Evolutionary conservation across 2,888 invertebrate species (phyloP), one percentile per base, ranked within the genome.

Genomic region (Tryphoninae sp.): DNA sequence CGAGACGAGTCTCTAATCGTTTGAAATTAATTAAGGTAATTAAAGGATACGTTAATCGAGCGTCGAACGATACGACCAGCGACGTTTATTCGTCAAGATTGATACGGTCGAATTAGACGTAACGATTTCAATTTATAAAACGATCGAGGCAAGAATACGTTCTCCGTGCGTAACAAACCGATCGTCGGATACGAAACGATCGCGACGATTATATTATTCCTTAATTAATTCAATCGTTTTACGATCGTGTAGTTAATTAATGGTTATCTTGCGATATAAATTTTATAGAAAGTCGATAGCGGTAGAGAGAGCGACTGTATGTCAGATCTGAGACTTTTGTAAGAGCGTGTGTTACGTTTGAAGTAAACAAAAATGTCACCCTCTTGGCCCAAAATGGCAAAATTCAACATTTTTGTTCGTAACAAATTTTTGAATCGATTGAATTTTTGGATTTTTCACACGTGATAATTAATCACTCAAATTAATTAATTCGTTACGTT

Each of bases 31-130:
- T 87, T 87, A 85, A 82, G 82, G 68, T 87, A 88, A 89, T 89
- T 88, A 87, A 88, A 86, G 86, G 86, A 87, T 84, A 85, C 87
- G 88, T 88, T 89, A 87, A 83, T 75, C 71, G 75, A 33, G 6
- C 6, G 33, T 6, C 33, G 33, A 33, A 33, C 80, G 80, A 78
- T 79, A 80, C 83, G 78, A 82, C 68, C 19, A 55, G 64, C 81
- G 55, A 4, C 51, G 45, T 45, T 16, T 59, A 79, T 81, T 68
- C 74, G 59, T 51, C 80, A 26, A 51, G 78, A 72, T 82, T 79
- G 76, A 76, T 74, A 82, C 26, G 58, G 22, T 74, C 69, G 26
- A 74, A 74, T 78, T 58, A 81, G 59, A 69, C 64, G n/a, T 40
- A 78, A 71, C 80, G 67, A 81, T 45, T 72, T 67, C 62, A 62